Conservation (phyloP, 2,113 vertebrate species). For the Pelusios castaneus region DNA sequence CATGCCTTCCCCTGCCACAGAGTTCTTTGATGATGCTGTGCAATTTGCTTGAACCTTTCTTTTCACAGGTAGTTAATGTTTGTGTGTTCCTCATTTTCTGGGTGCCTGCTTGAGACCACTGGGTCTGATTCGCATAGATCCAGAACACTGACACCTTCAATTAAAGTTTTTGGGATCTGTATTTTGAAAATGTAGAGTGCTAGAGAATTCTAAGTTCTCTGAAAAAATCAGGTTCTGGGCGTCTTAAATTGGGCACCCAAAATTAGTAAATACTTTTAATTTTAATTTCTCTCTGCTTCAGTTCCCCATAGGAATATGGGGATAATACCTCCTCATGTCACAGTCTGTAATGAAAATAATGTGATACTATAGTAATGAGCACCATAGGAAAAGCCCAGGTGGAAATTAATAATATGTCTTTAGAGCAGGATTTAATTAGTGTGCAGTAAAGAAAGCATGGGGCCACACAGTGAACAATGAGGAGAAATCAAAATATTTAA, state of each 20-base stretch:
- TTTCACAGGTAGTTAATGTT: background rate
- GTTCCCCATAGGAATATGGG: background rate
- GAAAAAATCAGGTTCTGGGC: background rate
- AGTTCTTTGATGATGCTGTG: background rate
- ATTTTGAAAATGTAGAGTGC: background rate
- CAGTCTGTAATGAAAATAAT: background rate
- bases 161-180: background rate
- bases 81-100: background rate
- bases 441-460: accelerated
- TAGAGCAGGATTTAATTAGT: background rate
- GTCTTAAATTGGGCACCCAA: background rate
- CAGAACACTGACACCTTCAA: background rate
- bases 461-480: background rate
- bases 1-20: background rate
- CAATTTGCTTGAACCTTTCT: background rate
- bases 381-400: background rate
- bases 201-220: background rate
- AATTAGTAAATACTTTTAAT: background rate
- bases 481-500: background rate
- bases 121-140: background rate
- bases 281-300: background rate
- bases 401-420: background rate
- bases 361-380: background rate
- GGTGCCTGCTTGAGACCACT: accelerated
- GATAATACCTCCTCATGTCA: background rate